Evolutionary conservation across 2,888 invertebrate species (phyloP).

Genomic region (Pilophorus perplexus): DNA sequence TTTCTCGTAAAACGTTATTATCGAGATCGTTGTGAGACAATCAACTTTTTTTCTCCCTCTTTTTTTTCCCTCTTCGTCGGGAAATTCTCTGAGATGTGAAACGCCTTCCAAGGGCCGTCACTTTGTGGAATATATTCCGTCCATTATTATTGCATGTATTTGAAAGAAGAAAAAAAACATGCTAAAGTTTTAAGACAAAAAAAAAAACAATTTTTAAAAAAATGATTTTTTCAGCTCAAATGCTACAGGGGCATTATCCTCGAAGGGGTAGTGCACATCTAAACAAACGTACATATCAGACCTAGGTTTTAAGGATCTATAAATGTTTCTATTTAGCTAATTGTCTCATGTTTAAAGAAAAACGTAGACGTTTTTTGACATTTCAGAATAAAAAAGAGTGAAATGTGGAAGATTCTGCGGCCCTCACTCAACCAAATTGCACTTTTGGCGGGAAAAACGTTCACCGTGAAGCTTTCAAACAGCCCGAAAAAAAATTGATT

Average conservation of each 20-base stretch:
- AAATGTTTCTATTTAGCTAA: slow-evolving; percentile 48
- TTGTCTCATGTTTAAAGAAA: slow-evolving; percentile 34
- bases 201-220: slow-evolving; percentile 44
- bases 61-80: no score
- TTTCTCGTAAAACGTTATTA: background rate
- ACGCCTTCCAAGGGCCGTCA: slow-evolving; percentile 11
- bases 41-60: slow-evolving; percentile 21
- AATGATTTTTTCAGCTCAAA: slow-evolving; percentile 48
- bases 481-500: no score
- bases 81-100: no score
- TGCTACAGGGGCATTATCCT: slow-evolving; percentile 48
- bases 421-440: slow-evolving; percentile 9
- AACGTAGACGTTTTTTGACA: slow-evolving; percentile 23
- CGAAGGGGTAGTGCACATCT: slow-evolving; percentile 47
- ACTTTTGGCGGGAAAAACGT: no score
- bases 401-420: slow-evolving; percentile 3
- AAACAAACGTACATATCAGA: slow-evolving; percentile 49
- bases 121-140: slow-evolving; percentile 49
- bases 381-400: background rate
- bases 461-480: no score
- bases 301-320: slow-evolving; percentile 47
- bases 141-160: slow-evolving; percentile 48
- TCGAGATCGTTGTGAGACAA: slow-evolving; percentile 22
- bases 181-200: slow-evolving; percentile 43
- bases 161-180: slow-evolving; percentile 37